Evolutionary conservation across 2,113 vertebrate genomes (phyloP).

Genomic region (Dissostichus mawsoni): DNA sequence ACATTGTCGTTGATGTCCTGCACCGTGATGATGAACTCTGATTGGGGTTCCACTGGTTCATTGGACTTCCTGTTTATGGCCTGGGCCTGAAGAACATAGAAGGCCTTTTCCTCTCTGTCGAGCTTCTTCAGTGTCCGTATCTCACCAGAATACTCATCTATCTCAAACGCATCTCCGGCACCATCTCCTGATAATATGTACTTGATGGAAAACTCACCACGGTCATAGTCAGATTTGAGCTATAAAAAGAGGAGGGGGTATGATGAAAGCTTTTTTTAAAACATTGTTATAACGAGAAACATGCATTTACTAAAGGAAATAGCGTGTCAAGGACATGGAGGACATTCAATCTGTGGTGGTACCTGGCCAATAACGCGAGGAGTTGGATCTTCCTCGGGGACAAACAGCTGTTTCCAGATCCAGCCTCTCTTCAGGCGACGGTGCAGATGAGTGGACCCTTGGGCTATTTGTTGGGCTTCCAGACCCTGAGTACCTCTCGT

Average conservation of each 20-base stretch:
- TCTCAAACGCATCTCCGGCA: conserved; percentile 87
- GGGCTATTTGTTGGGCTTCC: conserved; percentile 54
- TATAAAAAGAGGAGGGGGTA: conserved; percentile 64
- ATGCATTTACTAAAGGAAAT: conserved; percentile 48
- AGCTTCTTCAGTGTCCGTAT: conserved; percentile 85
- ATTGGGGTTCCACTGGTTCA: conserved; percentile 89
- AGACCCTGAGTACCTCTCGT: conserved; percentile 44
- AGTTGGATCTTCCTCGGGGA: conserved; percentile 85
- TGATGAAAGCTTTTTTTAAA: background rate
- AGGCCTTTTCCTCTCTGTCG: conserved; percentile 90
- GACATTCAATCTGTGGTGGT: conserved; percentile 64
- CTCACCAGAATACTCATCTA: conserved; percentile 86
- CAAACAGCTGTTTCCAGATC: conserved; percentile 90
- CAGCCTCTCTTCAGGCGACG: conserved; percentile 87
- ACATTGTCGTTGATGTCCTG: conserved; percentile 93
- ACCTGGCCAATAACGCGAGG: conserved; percentile 89
- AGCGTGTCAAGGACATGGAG: conserved; percentile 65
- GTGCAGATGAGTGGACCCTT: conserved; percentile 39
- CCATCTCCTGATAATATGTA: conserved; percentile 90
- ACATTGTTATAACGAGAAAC: conserved; percentile 4
- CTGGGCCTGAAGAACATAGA: conserved; percentile 88
- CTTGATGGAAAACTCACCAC: conserved; percentile 82
- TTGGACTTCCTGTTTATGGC: conserved; percentile 85
- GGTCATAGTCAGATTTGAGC: conserved; percentile 90
- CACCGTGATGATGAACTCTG: conserved; percentile 93